Evolutionary conservation across 2,888 invertebrate genomes (phyloP).

Genomic region (Trissoscelio sp.): DNA sequence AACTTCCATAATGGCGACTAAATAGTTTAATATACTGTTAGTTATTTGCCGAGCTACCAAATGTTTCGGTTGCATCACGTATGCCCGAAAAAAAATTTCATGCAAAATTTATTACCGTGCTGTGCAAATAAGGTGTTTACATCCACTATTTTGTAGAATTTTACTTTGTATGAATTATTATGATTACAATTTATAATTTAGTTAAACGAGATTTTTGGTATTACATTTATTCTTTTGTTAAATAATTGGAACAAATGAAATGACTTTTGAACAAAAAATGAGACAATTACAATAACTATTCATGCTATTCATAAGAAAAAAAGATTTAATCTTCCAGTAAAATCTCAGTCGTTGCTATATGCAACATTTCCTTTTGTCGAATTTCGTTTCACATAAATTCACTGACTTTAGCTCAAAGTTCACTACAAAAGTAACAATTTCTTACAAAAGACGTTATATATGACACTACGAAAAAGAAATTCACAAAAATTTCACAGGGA

Average conservation of each 20-base stretch:
- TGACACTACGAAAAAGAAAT: slow-evolving; percentile 24
- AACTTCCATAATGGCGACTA: slow-evolving; percentile 42
- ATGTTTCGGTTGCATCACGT: not conserved
- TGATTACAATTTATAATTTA: too few relatives aligned
- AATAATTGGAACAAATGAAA: not conserved
- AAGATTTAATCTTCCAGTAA: slow-evolving; percentile 8
- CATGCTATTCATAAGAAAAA: not conserved
- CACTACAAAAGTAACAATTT: slow-evolving; percentile 41
- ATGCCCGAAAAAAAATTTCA: not conserved
- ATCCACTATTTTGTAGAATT: slow-evolving; percentile 1
- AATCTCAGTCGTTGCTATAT: not conserved
- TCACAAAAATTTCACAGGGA: slow-evolving; percentile 18
- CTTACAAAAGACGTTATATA: slow-evolving; percentile 27
- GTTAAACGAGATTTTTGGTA: too few relatives aligned
- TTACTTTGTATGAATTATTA: not conserved
- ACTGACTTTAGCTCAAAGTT: slow-evolving; percentile 20
- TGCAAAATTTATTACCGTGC: not conserved
- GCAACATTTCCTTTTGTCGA: slow-evolving; percentile 12
- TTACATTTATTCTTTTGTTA: too few relatives aligned
- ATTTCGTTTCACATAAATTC: slow-evolving; percentile 22
- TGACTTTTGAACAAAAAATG: not conserved
- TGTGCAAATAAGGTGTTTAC: slow-evolving; percentile 4
- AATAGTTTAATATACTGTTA: slow-evolving; percentile 42
- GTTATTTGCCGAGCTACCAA: slow-evolving; percentile 1
- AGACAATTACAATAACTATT: not conserved